phyloP scores from a whole-genome alignment of 2,113 vertebrate species.

The Pituophis catenifer region DNA sequence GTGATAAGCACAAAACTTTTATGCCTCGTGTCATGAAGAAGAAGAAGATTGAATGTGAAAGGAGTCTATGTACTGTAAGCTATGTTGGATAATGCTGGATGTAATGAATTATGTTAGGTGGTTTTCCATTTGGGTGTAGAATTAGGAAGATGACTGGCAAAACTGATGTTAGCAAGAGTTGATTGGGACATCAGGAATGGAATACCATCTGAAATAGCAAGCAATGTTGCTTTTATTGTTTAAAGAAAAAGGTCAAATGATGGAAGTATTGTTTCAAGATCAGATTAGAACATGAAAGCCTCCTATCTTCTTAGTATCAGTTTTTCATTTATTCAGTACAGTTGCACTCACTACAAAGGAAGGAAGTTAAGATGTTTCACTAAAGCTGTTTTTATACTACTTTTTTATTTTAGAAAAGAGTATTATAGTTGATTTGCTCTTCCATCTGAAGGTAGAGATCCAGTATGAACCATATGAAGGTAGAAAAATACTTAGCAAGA shows the following conservation, averaged over 20 bases:
- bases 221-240: constrained; percentile 66
- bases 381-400: constrained; percentile 61
- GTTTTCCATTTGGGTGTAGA: constrained; percentile 71
- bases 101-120: constrained; percentile 59
- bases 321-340: constrained; percentile 57
- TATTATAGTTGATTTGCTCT: constrained; percentile 53
- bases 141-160: constrained; percentile 67
- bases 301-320: constrained; percentile 45
- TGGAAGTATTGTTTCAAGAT: constrained; percentile 52
- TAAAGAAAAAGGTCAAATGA: constrained; percentile 61
- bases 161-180: constrained; percentile 62
- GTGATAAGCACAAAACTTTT: constrained; percentile 99
- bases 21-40: constrained; percentile 99
- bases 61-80: constrained; percentile 93
- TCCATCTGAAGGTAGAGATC: constrained; percentile 50
- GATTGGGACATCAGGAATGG: constrained; percentile 61
- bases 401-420: constrained; percentile 43
- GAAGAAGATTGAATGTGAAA: constrained; percentile 91
- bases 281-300: constrained; percentile 43
- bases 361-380: constrained; percentile 71
- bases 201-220: constrained; percentile 58
- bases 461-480: constrained; percentile 57
- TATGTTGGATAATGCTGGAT: constrained; percentile 72
- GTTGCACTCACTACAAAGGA: constrained; percentile 56
- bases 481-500: constrained; percentile 57